These are phyloP conservation scores for Sminthurinus aureus DNA, from an alignment of 2,888 invertebrate species.

Conservation along the genomic window DNA sequence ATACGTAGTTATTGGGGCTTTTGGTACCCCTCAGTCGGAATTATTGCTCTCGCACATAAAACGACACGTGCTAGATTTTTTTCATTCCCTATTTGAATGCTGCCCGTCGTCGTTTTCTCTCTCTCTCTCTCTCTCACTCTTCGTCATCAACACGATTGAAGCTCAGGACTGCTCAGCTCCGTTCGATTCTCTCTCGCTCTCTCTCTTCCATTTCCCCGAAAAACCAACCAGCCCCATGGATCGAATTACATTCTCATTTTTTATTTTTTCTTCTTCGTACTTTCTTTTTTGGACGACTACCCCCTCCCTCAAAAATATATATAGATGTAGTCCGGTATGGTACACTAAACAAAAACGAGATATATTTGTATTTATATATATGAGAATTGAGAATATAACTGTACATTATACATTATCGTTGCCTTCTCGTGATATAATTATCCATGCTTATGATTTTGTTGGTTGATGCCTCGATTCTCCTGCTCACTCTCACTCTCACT, in stretches of 20 bases:
- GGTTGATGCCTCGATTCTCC: not conserved
- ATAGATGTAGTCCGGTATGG: no score
- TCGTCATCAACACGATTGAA: not conserved
- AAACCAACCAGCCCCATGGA: slow-evolving; percentile 15
- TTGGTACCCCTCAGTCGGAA: slow-evolving; percentile 30
- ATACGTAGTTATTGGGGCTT: slow-evolving; percentile 21
- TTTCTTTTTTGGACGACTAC: not conserved
- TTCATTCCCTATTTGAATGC: slow-evolving; percentile 34
- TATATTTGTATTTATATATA: no score
- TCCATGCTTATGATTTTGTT: slow-evolving; percentile 30
- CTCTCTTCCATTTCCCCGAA: no score
- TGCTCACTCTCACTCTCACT: not conserved
- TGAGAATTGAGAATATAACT: no score
- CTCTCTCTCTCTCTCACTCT: not conserved
- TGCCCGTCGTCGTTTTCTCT: slow-evolving; percentile 7
- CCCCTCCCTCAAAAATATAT: not conserved
- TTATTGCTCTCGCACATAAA: slow-evolving; percentile 43
- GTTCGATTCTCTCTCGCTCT: no score
- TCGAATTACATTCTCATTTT: slow-evolving; percentile 28
- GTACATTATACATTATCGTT: not conserved
- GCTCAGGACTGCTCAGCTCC: not conserved
- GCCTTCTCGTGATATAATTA: slow-evolving; percentile 15
- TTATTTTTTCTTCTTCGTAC: not conserved
- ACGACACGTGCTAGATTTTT: slow-evolving; percentile 46
- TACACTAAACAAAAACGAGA: no score